Conservation (phyloP, 2,888 invertebrate species). For the Mythimna pallens region DNA sequence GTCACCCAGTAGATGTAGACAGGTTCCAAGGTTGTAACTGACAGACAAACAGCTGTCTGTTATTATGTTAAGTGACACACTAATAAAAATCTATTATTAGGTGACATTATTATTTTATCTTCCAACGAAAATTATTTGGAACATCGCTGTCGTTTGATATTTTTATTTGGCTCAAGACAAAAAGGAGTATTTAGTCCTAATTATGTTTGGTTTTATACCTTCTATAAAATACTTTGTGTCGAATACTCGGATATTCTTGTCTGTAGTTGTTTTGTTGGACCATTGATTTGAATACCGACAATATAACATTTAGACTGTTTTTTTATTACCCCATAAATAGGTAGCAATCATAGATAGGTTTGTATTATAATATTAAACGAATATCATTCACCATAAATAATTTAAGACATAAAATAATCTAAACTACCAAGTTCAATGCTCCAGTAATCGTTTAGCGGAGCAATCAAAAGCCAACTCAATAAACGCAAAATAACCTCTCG, state of each 20-base stretch:
- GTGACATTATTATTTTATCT: constrained; percentile 36
- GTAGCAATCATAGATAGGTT: constrained; percentile 35
- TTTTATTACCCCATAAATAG: constrained; percentile 37
- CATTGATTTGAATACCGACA: constrained; percentile 11
- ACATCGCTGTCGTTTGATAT: constrained; percentile 29
- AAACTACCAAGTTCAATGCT: constrained; percentile 83
- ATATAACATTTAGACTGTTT: constrained; percentile 14
- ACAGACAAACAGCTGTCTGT: constrained; percentile 73
- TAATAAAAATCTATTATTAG: constrained; percentile 41
- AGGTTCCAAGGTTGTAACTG: constrained; percentile 79
- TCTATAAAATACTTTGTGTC: constrained; percentile 16
- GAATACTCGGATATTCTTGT: not conserved
- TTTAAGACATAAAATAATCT: constrained; percentile 61
- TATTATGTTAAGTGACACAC: constrained; percentile 57
- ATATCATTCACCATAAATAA: constrained; percentile 60
- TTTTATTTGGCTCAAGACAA: constrained; percentile 19
- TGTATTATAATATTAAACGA: constrained; percentile 39
- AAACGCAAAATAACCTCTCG: constrained; percentile 84
- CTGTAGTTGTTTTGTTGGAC: constrained; percentile 23
- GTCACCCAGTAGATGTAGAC: constrained; percentile 73
- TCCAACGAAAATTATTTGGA: constrained; percentile 35
- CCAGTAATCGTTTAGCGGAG: constrained; percentile 80
- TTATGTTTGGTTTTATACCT: constrained; percentile 17
- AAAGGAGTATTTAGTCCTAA: constrained; percentile 11
- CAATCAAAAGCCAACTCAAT: constrained; percentile 82